Conservation (phyloP, 2,888 invertebrate species). For the Caenorhabditis zanzibari region DNA sequence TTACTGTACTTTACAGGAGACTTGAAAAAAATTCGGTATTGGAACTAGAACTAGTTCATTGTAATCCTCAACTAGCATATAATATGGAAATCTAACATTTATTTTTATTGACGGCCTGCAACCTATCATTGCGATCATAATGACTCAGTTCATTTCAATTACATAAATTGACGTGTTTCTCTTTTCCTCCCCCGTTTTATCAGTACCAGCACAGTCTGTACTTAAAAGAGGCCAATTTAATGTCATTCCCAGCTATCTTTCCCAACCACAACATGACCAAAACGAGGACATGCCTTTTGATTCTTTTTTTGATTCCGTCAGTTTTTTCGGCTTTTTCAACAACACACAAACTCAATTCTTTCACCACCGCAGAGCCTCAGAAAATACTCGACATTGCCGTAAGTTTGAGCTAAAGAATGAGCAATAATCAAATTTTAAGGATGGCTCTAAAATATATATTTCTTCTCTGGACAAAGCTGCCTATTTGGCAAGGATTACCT, state of each 20-base stretch:
- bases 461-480: constrained; percentile 30
- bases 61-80: too few relatives aligned
- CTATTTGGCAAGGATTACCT: constrained; percentile 4
- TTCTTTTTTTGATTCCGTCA: neutral
- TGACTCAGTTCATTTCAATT: neutral
- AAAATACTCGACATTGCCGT: too few relatives aligned
- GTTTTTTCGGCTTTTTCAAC: neutral
- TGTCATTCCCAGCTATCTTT: neutral
- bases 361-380: too few relatives aligned
- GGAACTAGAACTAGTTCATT: neutral
- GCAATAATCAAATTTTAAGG: neutral
- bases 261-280: too few relatives aligned
- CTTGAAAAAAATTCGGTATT: too few relatives aligned
- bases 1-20: too few relatives aligned
- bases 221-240: neutral
- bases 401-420: too few relatives aligned
- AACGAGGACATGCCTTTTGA: too few relatives aligned
- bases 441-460: constrained; percentile 40
- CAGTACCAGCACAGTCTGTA: neutral
- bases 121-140: too few relatives aligned
- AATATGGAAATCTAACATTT: too few relatives aligned
- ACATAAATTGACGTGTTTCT: neutral
- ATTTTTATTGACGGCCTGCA: too few relatives aligned
- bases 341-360: neutral
- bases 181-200: neutral